Percentiles rank a stretch among this genome's conserved stretches.
Conservation (phyloP, 92 coral and sea anemone species). For the Epizoanthus fatuus region DNA sequence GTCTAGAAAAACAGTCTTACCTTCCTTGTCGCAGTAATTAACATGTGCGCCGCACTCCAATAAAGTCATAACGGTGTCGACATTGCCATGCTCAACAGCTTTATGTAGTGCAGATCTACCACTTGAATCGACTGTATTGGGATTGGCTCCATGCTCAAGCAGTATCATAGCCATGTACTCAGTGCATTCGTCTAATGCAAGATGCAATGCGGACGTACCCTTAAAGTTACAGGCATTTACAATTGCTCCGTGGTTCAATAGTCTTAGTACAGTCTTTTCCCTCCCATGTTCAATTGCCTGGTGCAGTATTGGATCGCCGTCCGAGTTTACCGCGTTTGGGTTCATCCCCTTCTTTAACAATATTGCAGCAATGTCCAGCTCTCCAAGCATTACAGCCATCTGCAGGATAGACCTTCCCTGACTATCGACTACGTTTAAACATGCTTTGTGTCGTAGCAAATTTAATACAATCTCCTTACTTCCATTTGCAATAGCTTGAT, state of each 20-base stretch:
- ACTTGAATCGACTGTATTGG: not conserved
- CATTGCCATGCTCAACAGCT: not conserved
- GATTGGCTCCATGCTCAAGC: conserved; percentile 12
- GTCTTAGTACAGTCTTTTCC: conserved; percentile 4
- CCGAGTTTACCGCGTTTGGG: not conserved
- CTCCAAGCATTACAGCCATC: conserved; percentile 18
- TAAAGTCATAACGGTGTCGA: not conserved
- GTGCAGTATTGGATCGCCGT: conserved; percentile 23
- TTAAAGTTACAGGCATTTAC: conserved; percentile 7
- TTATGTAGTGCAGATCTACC: conserved; percentile 6
- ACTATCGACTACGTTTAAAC: not conserved
- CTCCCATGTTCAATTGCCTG: conserved; percentile 7
- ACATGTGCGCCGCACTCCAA: conserved; percentile 24
- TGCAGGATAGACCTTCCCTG: conserved; percentile 15
- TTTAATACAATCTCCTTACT: conserved; percentile 13
- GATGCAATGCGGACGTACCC: conserved; percentile 9
- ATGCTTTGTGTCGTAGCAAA: not conserved
- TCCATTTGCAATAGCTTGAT: conserved; percentile 6
- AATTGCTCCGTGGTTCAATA: conserved; percentile 17
- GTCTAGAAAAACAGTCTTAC: not conserved
- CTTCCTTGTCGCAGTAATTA: not conserved
- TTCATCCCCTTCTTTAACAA: conserved; percentile 13
- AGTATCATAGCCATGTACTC: not conserved
- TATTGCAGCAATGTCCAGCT: conserved; percentile 5
- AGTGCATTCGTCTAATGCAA: not conserved